Evolutionary conservation across 1,140 invertebrate genomes (phyloP).

Genomic region (Acromyrmex heyeri): DNA sequence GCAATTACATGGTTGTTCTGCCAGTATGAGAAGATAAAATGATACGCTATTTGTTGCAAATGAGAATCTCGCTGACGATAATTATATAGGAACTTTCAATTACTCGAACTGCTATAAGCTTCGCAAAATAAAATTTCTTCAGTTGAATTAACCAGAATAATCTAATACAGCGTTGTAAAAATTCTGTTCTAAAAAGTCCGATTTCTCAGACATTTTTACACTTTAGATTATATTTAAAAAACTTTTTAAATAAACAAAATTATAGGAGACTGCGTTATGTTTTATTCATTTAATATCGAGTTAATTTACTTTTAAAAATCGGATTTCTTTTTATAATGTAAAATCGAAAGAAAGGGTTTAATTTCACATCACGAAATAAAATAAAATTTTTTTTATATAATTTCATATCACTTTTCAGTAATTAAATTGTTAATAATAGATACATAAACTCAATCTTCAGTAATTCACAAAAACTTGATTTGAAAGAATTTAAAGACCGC

Average conservation of each 20-base stretch:
- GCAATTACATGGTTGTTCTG: slow-evolving; percentile 9
- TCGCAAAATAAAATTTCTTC: neutral
- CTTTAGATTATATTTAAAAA: neutral
- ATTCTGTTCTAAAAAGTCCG: neutral
- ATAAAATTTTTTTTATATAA: neutral
- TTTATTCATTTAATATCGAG: neutral
- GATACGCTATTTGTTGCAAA: slow-evolving; percentile 32
- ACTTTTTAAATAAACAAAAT: neutral
- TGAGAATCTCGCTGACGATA: slow-evolving; percentile 7
- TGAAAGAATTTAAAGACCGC: neutral
- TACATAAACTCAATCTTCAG: neutral
- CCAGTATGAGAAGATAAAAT: slow-evolving; percentile 21
- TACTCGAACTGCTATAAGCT: neutral
- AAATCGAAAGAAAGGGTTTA: neutral
- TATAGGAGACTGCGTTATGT: neutral
- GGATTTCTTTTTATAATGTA: neutral
- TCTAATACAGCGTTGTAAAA: neutral
- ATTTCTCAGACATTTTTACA: neutral
- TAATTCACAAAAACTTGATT: neutral
- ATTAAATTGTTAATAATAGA: neutral
- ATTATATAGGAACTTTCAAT: slow-evolving; percentile 17
- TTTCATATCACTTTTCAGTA: neutral
- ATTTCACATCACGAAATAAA: neutral
- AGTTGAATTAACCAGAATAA: neutral
- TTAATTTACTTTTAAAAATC: neutral